Conservation (phyloP, 1,140 invertebrate species). For the Zaprionus vittiger region DNA sequence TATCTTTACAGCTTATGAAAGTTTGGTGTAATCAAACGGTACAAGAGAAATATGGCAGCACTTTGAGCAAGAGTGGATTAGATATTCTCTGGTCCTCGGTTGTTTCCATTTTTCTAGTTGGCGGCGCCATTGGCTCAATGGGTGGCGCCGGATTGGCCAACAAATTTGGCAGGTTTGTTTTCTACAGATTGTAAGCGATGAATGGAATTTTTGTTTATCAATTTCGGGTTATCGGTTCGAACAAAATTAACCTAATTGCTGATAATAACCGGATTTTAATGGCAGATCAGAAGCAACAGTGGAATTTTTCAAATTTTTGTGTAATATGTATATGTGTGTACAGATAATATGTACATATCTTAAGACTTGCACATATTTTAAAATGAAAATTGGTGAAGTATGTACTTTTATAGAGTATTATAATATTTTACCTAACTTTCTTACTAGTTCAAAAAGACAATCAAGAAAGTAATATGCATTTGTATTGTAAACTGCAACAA, state of each 20-base stretch:
- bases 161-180: conserved; percentile 88
- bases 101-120: conserved; percentile 92
- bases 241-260: conserved; percentile 18
- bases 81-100: conserved; percentile 91
- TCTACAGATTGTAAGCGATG: conserved; percentile 25
- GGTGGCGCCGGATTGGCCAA: conserved; percentile 89
- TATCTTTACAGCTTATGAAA: conserved; percentile 87
- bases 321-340: too few relatives aligned
- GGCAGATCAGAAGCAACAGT: background rate
- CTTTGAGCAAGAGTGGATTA: conserved; percentile 85
- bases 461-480: too few relatives aligned
- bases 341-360: too few relatives aligned
- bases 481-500: background rate
- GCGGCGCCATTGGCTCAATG: conserved; percentile 91
- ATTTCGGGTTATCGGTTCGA: conserved; percentile 20
- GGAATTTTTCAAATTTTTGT: background rate
- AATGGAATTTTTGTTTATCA: conserved; percentile 27
- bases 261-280: conserved; percentile 11
- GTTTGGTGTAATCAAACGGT: conserved; percentile 90
- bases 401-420: background rate
- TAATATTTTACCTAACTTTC: background rate
- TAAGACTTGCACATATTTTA: too few relatives aligned
- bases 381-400: background rate
- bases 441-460: too few relatives aligned
- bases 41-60: conserved; percentile 86